Evolutionary conservation across 1,140 invertebrate species (phyloP).

Genomic region (Euwallacea similis): DNA sequence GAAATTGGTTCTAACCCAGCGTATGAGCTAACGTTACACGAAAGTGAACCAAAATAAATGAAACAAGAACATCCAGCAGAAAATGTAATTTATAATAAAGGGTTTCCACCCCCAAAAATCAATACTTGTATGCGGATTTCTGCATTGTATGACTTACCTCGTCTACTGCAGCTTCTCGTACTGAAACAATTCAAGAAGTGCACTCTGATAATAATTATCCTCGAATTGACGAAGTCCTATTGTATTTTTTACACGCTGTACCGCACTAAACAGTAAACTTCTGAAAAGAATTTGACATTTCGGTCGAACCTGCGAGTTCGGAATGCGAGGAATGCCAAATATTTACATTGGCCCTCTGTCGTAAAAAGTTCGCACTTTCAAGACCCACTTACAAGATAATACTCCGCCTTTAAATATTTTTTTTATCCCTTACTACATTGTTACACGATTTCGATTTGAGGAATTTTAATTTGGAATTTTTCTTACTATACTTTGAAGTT

Average conservation of each 20-base stretch:
- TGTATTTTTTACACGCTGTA: slow-evolving; percentile 46
- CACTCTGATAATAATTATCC: background rate
- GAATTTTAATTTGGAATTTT: background rate
- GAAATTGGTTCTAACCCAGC: no score
- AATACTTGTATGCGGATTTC: slow-evolving; percentile 17
- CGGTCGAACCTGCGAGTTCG: slow-evolving; percentile 54
- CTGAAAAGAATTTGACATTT: slow-evolving; percentile 57
- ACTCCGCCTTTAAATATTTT: background rate
- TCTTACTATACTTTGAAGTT: slow-evolving; percentile 8
- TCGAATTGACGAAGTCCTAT: slow-evolving; percentile 23
- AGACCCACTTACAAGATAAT: slow-evolving; percentile 35
- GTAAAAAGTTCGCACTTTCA: slow-evolving; percentile 48
- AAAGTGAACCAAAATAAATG: no score
- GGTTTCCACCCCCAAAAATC: slow-evolving; percentile 32
- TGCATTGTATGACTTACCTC: slow-evolving; percentile 15
- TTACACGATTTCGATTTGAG: background rate
- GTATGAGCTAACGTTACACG: no score
- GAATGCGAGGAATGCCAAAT: slow-evolving; percentile 55
- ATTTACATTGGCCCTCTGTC: slow-evolving; percentile 52
- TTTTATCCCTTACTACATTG: background rate
- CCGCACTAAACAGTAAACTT: slow-evolving; percentile 52
- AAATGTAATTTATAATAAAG: background rate
- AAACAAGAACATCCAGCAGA: no score
- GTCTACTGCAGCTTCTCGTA: background rate
- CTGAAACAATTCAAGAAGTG: no score